Evolutionary conservation across 1,140 invertebrate genomes (phyloP).

Genomic region (Heliconius hewitsoni): DNA sequence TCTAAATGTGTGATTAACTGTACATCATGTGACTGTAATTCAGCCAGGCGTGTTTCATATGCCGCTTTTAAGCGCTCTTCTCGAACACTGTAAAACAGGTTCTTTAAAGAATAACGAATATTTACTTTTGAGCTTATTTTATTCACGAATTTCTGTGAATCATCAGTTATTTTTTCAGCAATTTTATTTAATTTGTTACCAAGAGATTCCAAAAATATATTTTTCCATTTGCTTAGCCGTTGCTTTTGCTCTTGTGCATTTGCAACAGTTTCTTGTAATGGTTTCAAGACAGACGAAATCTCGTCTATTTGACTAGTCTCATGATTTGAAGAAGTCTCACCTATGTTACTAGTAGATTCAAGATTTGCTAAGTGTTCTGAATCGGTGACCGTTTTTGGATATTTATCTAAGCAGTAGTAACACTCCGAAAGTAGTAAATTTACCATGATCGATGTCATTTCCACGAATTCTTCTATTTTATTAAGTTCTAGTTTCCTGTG

Average conservation of each 20-base stretch:
- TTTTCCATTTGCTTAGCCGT: slow-evolving; percentile 60
- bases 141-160: slow-evolving; percentile 57
- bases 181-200: slow-evolving; percentile 50
- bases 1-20: slow-evolving; percentile 59
- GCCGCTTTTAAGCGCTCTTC: slow-evolving; percentile 55
- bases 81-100: slow-evolving; percentile 57
- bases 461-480: slow-evolving; percentile 60
- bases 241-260: slow-evolving; percentile 59
- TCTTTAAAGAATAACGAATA: slow-evolving; percentile 62
- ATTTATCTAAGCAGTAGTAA: slow-evolving; percentile 57
- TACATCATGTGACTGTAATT: slow-evolving; percentile 55
- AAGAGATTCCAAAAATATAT: slow-evolving; percentile 66
- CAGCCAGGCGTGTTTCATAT: slow-evolving; percentile 50
- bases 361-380: neutral
- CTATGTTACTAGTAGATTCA: neutral
- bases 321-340: neutral
- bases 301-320: neutral
- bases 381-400: slow-evolving; percentile 38
- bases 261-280: slow-evolving; percentile 52
- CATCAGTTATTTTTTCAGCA: slow-evolving; percentile 49
- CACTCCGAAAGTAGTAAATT: slow-evolving; percentile 59
- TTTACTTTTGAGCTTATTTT: slow-evolving; percentile 50
- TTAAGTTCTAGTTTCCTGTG: slow-evolving; percentile 55
- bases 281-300: neutral
- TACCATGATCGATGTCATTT: slow-evolving; percentile 46